Conservation (phyloP, 2,888 invertebrate genomes). For the Chesias legatella region DNA sequence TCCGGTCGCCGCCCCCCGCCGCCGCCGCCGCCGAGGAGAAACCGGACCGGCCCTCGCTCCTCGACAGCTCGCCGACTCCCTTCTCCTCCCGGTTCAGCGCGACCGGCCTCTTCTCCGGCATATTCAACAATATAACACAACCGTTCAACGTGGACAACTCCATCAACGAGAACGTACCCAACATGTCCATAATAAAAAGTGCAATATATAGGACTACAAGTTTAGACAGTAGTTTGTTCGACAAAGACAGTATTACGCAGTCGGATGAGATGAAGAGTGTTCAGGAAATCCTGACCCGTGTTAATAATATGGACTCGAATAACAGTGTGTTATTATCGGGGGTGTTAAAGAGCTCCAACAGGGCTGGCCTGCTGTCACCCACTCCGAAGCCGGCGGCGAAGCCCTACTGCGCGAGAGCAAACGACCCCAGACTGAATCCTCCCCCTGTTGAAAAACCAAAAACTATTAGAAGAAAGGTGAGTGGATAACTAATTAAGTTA, state of each 20-base stretch:
- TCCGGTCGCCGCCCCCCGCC: conserved; percentile 16
- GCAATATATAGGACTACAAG: conserved; percentile 76
- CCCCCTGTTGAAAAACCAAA: conserved; percentile 72
- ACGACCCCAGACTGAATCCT: conserved; percentile 70
- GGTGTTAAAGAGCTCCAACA: conserved; percentile 58
- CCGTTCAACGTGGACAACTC: conserved; percentile 52
- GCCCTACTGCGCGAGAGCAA: conserved; percentile 45
- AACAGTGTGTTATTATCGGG: conserved; percentile 74
- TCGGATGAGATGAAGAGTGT: conserved; percentile 72
- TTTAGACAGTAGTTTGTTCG: conserved; percentile 68
- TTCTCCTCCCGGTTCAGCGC: conserved; percentile 66
- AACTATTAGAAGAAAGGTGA: conserved; percentile 77
- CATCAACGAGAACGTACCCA: conserved; percentile 65
- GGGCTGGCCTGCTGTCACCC: conserved; percentile 38
- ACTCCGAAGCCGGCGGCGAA: conserved; percentile 41
- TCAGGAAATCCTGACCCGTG: conserved; percentile 72
- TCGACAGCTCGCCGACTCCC: conserved; percentile 50
- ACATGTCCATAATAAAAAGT: conserved; percentile 74
- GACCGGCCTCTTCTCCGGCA: conserved; percentile 68
- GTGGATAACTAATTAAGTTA: conserved; percentile 16
- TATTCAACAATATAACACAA: conserved; percentile 66
- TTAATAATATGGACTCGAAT: conserved; percentile 76
- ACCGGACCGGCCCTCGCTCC: conserved; percentile 49
- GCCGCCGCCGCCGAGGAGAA: conserved; percentile 39
- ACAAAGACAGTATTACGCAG: conserved; percentile 59